These are phyloP conservation scores for Coendou prehensilis DNA, from an alignment of 2,797 vertebrate genomes.

Conservation along the genomic window DNA sequence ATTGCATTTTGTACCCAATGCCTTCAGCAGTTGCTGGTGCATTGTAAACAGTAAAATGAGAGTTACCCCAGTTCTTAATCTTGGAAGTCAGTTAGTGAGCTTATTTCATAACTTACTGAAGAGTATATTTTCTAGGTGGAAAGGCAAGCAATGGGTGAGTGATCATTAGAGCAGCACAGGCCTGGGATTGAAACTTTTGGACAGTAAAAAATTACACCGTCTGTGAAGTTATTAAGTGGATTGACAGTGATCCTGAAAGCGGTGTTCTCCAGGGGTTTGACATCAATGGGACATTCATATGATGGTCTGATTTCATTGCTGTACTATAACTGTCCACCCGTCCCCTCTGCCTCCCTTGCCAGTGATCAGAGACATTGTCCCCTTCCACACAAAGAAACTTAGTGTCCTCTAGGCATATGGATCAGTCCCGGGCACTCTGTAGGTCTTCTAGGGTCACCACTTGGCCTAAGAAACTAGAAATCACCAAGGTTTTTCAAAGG, in stretches of 20 bases:
- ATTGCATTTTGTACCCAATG: neutral
- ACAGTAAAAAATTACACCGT: accelerated
- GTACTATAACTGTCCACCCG: neutral
- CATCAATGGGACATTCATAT: neutral
- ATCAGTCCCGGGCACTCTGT: neutral
- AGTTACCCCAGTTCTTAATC: slow-evolving; percentile 59
- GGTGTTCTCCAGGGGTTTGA: neutral
- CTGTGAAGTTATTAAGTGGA: neutral
- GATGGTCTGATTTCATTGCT: no score
- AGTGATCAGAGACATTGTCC: neutral
- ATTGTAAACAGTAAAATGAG: slow-evolving; percentile 55
- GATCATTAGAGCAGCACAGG: neutral
- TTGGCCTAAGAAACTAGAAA: neutral
- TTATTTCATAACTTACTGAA: slow-evolving; percentile 67
- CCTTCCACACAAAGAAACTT: neutral
- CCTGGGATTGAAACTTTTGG: neutral
- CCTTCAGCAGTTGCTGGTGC: slow-evolving; percentile 50
- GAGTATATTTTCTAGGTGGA: slow-evolving; percentile 23
- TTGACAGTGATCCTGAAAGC: neutral
- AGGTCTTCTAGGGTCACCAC: neutral
- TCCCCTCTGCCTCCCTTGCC: neutral
- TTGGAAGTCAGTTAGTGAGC: slow-evolving; percentile 4
- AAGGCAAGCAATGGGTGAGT: neutral
- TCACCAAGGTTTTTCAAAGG: neutral
- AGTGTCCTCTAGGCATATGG: neutral